Base-by-base conservation (phyloP, 2,888 invertebrate species). In the Cataglyphis rosenhaueri region DNA sequence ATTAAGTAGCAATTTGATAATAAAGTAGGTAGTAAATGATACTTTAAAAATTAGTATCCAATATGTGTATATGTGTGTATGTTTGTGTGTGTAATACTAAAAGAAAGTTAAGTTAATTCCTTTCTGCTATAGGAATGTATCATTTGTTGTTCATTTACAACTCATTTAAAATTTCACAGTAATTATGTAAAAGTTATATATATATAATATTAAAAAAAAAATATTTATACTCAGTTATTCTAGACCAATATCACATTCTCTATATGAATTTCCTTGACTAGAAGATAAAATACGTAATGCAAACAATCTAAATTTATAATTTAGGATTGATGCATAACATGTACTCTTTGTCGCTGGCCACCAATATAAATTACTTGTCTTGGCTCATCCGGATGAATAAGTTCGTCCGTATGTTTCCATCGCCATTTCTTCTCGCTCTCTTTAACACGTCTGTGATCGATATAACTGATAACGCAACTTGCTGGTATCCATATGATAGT, bases 401-500 rank as follows among this genome's bases (percentile, higher is more conserved):
- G 95, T 65, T 94, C 93, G 92, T 97, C 97, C 64, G 96, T 94
- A 90, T 96, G 96, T 91, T 96, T 96, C 97, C 97, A 98, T 84
- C 97, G 96, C 92, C 96, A 95, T 86, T 96, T 96, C 91, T 97
- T 97, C 90, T 97, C 96, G 90, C 97, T 97, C 88, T 97, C 96
- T 15, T 96, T 96, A 88, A 97, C 95, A 35, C 97, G 96, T 84
- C 97, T 96, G 44, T 97, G 96, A 93, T 98, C 98, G 79, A 98
- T 97, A 94, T 97, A 98, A 91, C 97, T 97, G 84, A 97, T 97
- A 55, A 98, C 96, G 93, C 98, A 98, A 93, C 98, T 98, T 5
- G 97, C 97, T 1, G 99, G 99, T 90, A 99, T 97, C 99, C 99
- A 99, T 81, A 99, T 95, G 81, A 99, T 95, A n/a, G 98, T 97